These are phyloP conservation scores for Eledona agricola DNA, from an alignment of 2,888 invertebrate genomes.

Conservation along the genomic window DNA sequence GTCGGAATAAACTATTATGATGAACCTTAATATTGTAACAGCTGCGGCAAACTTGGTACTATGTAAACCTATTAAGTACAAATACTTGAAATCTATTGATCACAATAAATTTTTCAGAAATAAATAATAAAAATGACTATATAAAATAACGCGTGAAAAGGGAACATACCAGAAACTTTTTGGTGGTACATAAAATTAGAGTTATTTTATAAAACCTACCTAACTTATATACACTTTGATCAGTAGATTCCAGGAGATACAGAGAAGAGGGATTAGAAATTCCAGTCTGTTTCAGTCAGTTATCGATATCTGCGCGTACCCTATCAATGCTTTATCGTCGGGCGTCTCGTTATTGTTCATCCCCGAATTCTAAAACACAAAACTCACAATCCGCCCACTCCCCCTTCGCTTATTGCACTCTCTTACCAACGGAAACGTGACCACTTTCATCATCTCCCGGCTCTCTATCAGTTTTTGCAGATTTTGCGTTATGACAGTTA, in stretches of 20 bases:
- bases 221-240: slow-evolving; percentile 51
- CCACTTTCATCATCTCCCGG: slow-evolving; percentile 72
- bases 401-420: no score
- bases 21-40: slow-evolving; percentile 24
- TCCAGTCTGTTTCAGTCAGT: slow-evolving; percentile 71
- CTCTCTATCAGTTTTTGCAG: slow-evolving; percentile 89
- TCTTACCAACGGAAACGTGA: slow-evolving; percentile 87
- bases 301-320: slow-evolving; percentile 97
- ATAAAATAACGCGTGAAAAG: slow-evolving; percentile 11
- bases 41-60: slow-evolving; percentile 26
- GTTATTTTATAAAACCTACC: slow-evolving; percentile 45
- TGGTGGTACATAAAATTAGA: slow-evolving; percentile 26
- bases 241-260: slow-evolving; percentile 55
- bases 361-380: slow-evolving; percentile 73
- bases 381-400: no score
- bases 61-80: slow-evolving; percentile 47
- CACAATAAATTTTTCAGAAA: slow-evolving; percentile 38
- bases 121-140: slow-evolving; percentile 24
- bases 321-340: slow-evolving; percentile 94
- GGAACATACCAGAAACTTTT: slow-evolving; percentile 20
- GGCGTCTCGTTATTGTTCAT: slow-evolving; percentile 79
- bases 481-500: slow-evolving; percentile 90
- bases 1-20: slow-evolving; percentile 31
- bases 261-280: slow-evolving; percentile 39
- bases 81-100: slow-evolving; percentile 52